phyloP scores from a whole-genome alignment of 1,140 invertebrate genomes.

The Drosophila bipectinata region DNA sequence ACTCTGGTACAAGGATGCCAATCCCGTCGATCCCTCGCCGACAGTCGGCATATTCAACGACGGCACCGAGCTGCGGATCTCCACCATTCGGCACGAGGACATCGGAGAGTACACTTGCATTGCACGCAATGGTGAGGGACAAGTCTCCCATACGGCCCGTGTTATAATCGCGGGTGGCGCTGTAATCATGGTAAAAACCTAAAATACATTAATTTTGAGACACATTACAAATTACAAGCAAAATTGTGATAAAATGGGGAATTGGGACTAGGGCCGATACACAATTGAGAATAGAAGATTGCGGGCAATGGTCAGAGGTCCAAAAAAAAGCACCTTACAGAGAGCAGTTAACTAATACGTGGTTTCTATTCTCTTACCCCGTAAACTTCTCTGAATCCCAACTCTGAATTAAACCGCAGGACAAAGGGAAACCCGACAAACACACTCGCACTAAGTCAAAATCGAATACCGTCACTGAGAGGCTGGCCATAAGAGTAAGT shows the following conservation, averaged over 20 bases:
- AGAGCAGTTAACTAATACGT: slow-evolving; percentile 24
- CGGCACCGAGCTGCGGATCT: slow-evolving; percentile 95
- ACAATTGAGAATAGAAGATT: background rate
- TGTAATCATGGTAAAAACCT: slow-evolving; percentile 88
- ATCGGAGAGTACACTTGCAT: slow-evolving; percentile 98
- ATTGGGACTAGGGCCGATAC: background rate
- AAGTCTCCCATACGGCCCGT: slow-evolving; percentile 96
- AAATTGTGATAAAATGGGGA: background rate
- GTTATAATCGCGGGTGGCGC: slow-evolving; percentile 96
- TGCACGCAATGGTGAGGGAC: slow-evolving; percentile 96
- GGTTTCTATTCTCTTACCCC: slow-evolving; percentile 38
- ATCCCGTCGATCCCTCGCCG: slow-evolving; percentile 93
- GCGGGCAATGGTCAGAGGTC: background rate
- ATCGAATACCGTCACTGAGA: slow-evolving; percentile 61
- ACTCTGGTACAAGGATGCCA: slow-evolving; percentile 95
- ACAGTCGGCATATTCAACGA: slow-evolving; percentile 95
- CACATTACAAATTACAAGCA: slow-evolving; percentile 21
- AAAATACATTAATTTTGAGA: slow-evolving; percentile 68
- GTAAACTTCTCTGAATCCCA: background rate
- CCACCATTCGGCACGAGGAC: slow-evolving; percentile 94
- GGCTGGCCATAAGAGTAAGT: slow-evolving; percentile 72
- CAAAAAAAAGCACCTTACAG: background rate
- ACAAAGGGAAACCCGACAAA: slow-evolving; percentile 52
- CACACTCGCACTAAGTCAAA: slow-evolving; percentile 42
- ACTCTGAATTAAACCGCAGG: slow-evolving; percentile 31